Conservation (phyloP, 1,140 invertebrate species). For the Venturia canescens region DNA sequence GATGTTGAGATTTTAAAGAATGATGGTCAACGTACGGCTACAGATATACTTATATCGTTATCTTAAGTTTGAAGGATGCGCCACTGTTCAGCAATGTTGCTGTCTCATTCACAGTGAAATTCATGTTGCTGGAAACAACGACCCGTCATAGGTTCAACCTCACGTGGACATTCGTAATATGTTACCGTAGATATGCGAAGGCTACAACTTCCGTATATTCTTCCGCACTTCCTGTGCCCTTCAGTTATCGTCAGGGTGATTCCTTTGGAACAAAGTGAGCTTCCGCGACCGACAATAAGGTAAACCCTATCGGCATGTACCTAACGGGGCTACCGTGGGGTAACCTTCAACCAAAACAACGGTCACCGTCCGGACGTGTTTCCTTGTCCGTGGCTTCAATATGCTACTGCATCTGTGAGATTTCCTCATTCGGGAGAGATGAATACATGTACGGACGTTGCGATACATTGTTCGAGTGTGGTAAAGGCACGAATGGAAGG, state of each 20-base stretch:
- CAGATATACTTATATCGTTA: too few species aligned
- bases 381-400: background rate
- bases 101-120: too few species aligned
- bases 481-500: constrained; percentile 1
- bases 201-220: background rate
- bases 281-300: background rate
- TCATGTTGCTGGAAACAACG: too few species aligned
- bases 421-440: constrained; percentile 52
- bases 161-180: too few species aligned
- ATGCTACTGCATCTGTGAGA: background rate
- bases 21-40: too few species aligned
- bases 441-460: constrained; percentile 56
- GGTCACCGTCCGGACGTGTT: background rate
- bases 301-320: background rate
- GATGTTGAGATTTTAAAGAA: too few species aligned
- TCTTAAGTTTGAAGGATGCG: too few species aligned
- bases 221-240: too few species aligned
- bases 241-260: background rate
- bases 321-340: background rate
- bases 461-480: background rate
- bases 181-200: too few species aligned
- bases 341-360: background rate
- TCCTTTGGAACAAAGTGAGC: background rate
- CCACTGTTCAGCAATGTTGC: too few species aligned
- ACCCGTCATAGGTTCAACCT: too few species aligned